Evolutionary conservation across 1,140 invertebrate species (phyloP), one percentile per base, ranked within the genome.

Genomic region (Drepana arcuata): DNA sequence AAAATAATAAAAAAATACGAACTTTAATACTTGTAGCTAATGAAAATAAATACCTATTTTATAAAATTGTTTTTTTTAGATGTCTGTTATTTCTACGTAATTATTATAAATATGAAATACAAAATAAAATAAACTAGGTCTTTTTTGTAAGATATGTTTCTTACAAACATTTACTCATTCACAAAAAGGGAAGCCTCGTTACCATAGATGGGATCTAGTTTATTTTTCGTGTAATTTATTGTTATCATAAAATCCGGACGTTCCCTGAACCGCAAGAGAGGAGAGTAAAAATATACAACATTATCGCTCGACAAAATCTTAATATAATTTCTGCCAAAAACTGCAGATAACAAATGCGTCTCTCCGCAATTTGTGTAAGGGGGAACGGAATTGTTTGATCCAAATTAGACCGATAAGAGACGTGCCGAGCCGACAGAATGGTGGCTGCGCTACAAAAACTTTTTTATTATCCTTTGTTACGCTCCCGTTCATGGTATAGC

Each of bases 261-360:
- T 51, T 48, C 49, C 47, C 46, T 32, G 40, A 41, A 45, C 40
- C 29, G 41, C 36, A 33, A 31, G 41, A 49, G 45, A 58, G 41
- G 37, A 54, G 60, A 60, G 51, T 55, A 68, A 66, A 67, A 69
- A 64, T 72, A 66, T 56, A 62, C 59, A 65, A 64, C 53, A 66
- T 68, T 70, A 75, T 75, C 71, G 45, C 48, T 41, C 38, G 35
- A 56, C 58, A 57, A 67, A 56, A 75, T 75, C 71, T 75, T 72
- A 68, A 72, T 70, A 70, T 72, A 72, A 75, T 75, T 72, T 75
- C 66, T 72, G 53, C 39, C 47, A 35, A 65, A 70, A 62, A 70
- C 51, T 68, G 63, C 55, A 70, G 65, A 70, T 65, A 70, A 67
- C 64, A 67, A 70, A 67, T 69, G 60, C 63, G 66, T 53, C 45